A percentile compares a stretch with the other conserved stretches of the same genome.
Evolutionary conservation across 2,888 invertebrate genomes (phyloP).

Genomic region (Aphodius sticticus): DNA sequence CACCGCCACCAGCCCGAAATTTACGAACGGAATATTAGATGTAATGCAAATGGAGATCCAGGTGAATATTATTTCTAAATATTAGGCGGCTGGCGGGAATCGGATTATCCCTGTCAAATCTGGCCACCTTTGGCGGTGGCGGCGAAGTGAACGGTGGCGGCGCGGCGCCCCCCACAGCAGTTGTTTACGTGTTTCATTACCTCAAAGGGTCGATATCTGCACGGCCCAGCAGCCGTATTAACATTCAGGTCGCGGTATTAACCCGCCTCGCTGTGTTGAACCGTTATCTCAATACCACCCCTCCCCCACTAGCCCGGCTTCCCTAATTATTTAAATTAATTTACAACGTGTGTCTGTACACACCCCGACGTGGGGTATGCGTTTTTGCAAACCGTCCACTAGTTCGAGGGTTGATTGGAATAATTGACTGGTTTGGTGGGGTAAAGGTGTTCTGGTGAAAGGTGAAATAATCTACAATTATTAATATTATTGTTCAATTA

Average conservation of each 20-base stretch:
- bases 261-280: constrained; percentile 42
- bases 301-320: background rate
- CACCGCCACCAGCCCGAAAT: background rate
- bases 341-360: constrained; percentile 21
- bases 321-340: constrained; percentile 26
- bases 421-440: background rate
- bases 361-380: constrained; percentile 5
- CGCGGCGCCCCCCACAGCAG: constrained; percentile 19
- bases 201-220: constrained; percentile 40
- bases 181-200: constrained; percentile 45
- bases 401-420: background rate
- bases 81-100: constrained; percentile 25
- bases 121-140: constrained; percentile 25
- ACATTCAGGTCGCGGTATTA: constrained; percentile 41
- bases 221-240: constrained; percentile 40
- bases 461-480: no score
- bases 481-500: no score
- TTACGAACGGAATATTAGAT: constrained; percentile 29
- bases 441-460: no score
- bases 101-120: constrained; percentile 32
- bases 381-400: background rate
- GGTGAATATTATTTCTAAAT: constrained; percentile 34
- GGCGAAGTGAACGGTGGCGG: background rate
- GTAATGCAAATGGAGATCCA: constrained; percentile 30
- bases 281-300: constrained; percentile 41